Evolutionary conservation across 2,113 vertebrate species (phyloP).

Genomic region (Eulemur macaco): DNA sequence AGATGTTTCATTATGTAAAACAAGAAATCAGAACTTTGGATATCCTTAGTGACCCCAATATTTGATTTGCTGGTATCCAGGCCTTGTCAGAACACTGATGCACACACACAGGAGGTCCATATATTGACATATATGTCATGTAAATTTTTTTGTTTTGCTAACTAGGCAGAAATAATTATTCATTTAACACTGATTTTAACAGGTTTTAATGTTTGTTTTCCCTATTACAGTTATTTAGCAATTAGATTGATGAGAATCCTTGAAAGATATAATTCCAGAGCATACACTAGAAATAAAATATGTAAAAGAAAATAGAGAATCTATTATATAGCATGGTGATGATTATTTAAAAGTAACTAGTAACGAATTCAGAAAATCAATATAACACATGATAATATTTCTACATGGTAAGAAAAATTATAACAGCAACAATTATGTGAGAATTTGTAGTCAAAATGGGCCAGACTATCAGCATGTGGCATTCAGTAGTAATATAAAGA

Average conservation of each 20-base stretch:
- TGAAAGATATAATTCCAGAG: background rate
- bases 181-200: background rate
- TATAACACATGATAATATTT: background rate
- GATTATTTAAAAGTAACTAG: background rate
- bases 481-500: background rate
- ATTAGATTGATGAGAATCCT: background rate
- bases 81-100: background rate
- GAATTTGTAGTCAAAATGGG: background rate
- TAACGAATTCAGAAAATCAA: background rate
- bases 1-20: background rate
- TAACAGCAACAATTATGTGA: background rate
- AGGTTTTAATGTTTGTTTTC: background rate
- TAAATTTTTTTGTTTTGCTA: conserved; percentile 16
- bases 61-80: background rate
- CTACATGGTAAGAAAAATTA: background rate
- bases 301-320: background rate
- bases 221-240: background rate
- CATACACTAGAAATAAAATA: background rate
- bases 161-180: background rate
- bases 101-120: background rate
- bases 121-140: background rate
- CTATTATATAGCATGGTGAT: background rate
- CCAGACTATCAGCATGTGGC: background rate
- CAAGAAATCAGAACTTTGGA: conserved; percentile 14
- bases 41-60: background rate